These are phyloP conservation scores for Tiphia femorata DNA, from an alignment of 2,888 invertebrate genomes.

Conservation along the genomic window DNA sequence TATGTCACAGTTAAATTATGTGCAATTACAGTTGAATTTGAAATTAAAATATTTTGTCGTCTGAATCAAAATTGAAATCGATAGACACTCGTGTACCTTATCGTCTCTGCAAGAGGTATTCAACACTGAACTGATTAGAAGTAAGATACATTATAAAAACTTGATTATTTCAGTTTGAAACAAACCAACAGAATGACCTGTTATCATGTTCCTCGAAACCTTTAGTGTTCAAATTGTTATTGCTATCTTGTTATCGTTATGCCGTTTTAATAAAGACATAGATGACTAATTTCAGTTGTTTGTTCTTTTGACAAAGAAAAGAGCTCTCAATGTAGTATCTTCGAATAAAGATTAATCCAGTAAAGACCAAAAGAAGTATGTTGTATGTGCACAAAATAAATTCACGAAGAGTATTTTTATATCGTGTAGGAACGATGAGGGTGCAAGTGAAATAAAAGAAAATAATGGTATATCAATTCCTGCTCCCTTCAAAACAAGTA, in stretches of 20 bases:
- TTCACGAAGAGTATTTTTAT: neutral
- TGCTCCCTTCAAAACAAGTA: too few relatives aligned
- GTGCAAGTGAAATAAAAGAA: too few relatives aligned
- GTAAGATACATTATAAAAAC: slow-evolving; percentile 35
- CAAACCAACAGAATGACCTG: slow-evolving; percentile 43
- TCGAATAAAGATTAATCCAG: too few relatives aligned
- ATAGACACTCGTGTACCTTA: slow-evolving; percentile 31
- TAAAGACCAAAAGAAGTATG: too few relatives aligned
- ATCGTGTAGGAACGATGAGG: too few relatives aligned
- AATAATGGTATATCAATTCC: too few relatives aligned
- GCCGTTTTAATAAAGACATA: slow-evolving; percentile 60
- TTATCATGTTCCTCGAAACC: slow-evolving; percentile 53
- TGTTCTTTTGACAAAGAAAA: slow-evolving; percentile 4
- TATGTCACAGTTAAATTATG: slow-evolving; percentile 18
- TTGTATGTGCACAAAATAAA: neutral
- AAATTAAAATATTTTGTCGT: slow-evolving; percentile 28
- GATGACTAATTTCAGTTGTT: slow-evolving; percentile 18
- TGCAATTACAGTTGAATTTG: slow-evolving; percentile 18
- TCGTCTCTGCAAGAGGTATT: slow-evolving; percentile 33
- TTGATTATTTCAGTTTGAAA: slow-evolving; percentile 36
- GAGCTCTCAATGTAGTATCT: too few relatives aligned
- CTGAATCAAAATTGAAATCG: slow-evolving; percentile 21
- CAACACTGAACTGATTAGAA: slow-evolving; percentile 42
- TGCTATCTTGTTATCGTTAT: slow-evolving; percentile 61
- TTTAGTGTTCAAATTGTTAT: slow-evolving; percentile 63